Evolutionary conservation across 1,140 invertebrate genomes (phyloP).

Genomic region (Drosophila equinoxialis): DNA sequence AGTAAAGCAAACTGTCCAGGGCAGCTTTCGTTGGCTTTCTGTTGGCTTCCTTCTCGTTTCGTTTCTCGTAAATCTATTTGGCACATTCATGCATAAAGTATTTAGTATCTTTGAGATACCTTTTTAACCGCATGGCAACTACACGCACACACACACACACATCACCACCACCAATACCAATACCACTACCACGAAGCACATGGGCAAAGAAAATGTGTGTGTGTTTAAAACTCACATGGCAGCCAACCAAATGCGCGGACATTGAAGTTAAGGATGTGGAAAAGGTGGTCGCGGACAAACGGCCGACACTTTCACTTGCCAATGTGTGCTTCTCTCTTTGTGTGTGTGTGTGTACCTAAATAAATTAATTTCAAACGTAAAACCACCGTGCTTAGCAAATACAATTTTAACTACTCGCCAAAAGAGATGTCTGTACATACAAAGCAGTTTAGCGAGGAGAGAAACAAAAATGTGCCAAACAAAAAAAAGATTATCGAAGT

Average conservation of each 20-base stretch:
- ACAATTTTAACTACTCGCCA: slow-evolving; percentile 65
- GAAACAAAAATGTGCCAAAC: neutral
- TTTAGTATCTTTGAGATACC: slow-evolving; percentile 81
- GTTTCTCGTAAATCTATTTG: slow-evolving; percentile 77
- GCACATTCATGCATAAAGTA: slow-evolving; percentile 81
- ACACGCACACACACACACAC: slow-evolving; percentile 57
- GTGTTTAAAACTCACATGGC: slow-evolving; percentile 65
- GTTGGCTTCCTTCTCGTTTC: neutral
- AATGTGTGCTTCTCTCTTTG: slow-evolving; percentile 25
- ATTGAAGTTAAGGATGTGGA: slow-evolving; percentile 17
- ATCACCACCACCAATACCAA: slow-evolving; percentile 20
- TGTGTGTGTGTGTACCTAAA: slow-evolving; percentile 44
- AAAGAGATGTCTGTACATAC: slow-evolving; percentile 9
- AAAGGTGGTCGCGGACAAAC: slow-evolving; percentile 30
- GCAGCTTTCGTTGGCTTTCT: slow-evolving; percentile 32
- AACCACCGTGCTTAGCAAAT: slow-evolving; percentile 61
- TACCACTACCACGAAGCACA: slow-evolving; percentile 13
- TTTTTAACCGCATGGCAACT: slow-evolving; percentile 79
- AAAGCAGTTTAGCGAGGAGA: neutral
- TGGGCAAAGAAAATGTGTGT: slow-evolving; percentile 20
- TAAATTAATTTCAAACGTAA: slow-evolving; percentile 78
- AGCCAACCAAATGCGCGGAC: slow-evolving; percentile 79
- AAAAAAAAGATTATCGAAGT: no score
- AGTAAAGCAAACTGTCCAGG: slow-evolving; percentile 29
- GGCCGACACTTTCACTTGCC: slow-evolving; percentile 72